phyloP scores from a whole-genome alignment of 2,888 invertebrate genomes.

The Sesia bembeciformis region DNA sequence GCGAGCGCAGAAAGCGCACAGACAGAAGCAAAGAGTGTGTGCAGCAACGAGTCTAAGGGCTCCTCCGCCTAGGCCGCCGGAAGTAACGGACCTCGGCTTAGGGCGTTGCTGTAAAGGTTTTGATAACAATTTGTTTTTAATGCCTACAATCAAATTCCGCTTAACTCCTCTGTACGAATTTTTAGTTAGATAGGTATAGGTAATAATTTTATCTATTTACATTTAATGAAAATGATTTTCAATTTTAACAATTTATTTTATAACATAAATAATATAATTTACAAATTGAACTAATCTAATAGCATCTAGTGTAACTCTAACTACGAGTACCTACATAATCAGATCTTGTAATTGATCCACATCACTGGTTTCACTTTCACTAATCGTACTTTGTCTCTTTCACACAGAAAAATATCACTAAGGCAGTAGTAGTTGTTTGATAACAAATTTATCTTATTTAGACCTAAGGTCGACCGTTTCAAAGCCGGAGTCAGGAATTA shows the following conservation, averaged over 20 bases:
- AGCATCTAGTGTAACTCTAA: constrained; percentile 5
- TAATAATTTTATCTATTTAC: not conserved
- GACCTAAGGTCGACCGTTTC: constrained; percentile 63
- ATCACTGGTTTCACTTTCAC: constrained; percentile 3
- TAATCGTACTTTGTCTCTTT: constrained; percentile 4
- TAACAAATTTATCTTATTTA: constrained; percentile 18
- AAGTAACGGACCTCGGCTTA: too few species aligned
- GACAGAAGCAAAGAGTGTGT: too few species aligned
- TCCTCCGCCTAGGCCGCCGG: too few species aligned
- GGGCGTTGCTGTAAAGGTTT: too few species aligned
- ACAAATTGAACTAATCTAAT: constrained; percentile 21
- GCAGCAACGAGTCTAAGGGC: too few species aligned
- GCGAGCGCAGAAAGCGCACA: too few species aligned
- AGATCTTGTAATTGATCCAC: constrained; percentile 1
- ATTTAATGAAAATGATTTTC: constrained; percentile 5
- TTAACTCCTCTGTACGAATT: too few species aligned
- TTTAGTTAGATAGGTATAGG: too few species aligned
- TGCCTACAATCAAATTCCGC: too few species aligned
- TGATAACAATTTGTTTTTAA: too few species aligned
- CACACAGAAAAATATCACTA: constrained; percentile 5
- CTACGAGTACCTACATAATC: constrained; percentile 1
- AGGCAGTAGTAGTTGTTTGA: not conserved
- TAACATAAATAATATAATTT: constrained; percentile 50
- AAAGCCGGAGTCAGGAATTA: constrained; percentile 60
- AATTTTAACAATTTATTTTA: constrained; percentile 40